phyloP scores from a whole-genome alignment of 2,888 invertebrate genomes.

The Folsomia manolachei region DNA sequence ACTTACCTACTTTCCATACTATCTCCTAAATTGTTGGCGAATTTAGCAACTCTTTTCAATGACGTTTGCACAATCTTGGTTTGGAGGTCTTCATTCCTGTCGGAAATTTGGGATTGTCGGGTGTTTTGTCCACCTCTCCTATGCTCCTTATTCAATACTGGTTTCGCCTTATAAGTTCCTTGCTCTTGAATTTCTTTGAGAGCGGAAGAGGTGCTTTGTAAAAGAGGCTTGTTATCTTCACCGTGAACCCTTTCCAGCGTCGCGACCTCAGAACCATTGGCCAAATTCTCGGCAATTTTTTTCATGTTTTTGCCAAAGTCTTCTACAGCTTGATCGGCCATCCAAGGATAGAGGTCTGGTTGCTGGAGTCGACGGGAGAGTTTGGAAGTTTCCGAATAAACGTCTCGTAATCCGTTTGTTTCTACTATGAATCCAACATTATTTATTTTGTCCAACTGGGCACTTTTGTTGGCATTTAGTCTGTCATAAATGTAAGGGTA shows the following conservation, averaged over 20 bases:
- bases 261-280: background rate
- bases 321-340: background rate
- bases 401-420: background rate
- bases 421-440: background rate
- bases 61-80: no score
- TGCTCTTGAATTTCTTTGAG: background rate
- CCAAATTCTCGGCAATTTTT: background rate
- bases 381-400: background rate
- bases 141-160: no score
- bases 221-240: background rate
- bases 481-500: background rate
- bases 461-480: background rate
- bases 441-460: background rate
- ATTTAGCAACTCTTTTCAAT: background rate
- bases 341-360: constrained; percentile 1
- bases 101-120: no score
- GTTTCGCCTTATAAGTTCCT: background rate
- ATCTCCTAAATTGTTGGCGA: background rate
- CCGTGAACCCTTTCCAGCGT: background rate
- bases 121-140: no score
- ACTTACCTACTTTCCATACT: background rate
- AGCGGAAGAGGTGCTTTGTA: background rate
- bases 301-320: background rate
- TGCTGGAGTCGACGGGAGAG: background rate
- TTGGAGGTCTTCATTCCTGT: no score